Evolutionary conservation across 1,140 invertebrate genomes (phyloP).

Genomic region (Ceratosolen fusciceps): DNA sequence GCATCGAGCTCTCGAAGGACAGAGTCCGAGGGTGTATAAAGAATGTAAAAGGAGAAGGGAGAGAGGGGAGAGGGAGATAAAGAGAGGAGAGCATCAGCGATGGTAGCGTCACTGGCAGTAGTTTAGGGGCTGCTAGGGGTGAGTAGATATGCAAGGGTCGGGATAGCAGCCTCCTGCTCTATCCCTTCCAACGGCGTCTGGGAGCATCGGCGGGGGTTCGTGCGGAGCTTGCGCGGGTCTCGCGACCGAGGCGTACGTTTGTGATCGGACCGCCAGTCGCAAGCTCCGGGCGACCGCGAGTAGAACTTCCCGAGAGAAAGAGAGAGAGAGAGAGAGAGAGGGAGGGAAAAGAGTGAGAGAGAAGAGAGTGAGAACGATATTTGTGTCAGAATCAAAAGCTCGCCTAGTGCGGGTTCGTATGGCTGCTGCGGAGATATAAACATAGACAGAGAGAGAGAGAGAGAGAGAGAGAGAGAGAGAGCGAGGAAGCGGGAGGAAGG

Average conservation of each 20-base stretch:
- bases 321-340: too few relatives aligned
- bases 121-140: background rate
- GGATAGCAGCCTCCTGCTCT: background rate
- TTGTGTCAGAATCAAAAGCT: background rate
- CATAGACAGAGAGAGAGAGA: background rate
- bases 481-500: background rate
- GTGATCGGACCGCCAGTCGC: background rate
- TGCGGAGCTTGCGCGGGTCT: slow-evolving; percentile 5
- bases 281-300: background rate
- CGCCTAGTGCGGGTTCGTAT: background rate
- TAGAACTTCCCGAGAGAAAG: background rate
- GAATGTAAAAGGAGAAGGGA: too few relatives aligned
- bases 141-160: too few relatives aligned
- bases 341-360: too few relatives aligned
- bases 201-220: background rate
- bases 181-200: background rate
- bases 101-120: background rate
- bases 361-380: too few relatives aligned
- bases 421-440: background rate
- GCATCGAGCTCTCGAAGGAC: slow-evolving; percentile 5
- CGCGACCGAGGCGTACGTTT: background rate
- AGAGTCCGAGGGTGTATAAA: background rate
- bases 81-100: background rate
- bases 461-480: background rate
- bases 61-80: too few relatives aligned